phyloP scores from a whole-genome alignment of 23 tunicate species.

The Aplidium turbinatum region DNA sequence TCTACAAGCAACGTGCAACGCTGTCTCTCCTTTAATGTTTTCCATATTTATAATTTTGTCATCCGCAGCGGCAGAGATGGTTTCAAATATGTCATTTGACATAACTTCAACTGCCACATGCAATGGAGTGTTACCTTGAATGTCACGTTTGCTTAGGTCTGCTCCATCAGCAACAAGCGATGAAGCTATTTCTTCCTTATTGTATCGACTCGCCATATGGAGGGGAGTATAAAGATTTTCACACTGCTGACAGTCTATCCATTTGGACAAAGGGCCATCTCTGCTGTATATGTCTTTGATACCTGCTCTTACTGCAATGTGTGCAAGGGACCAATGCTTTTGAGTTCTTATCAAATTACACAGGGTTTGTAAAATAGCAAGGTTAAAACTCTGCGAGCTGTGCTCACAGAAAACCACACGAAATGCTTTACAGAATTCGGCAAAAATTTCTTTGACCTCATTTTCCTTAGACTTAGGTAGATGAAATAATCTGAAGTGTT shows the following conservation, averaged over 20 bases:
- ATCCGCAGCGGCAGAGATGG: too few relatives aligned
- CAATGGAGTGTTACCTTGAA: neutral
- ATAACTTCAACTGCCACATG: neutral
- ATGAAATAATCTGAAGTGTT: too few relatives aligned
- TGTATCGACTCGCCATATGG: neutral
- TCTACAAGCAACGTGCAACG: slow-evolving; percentile 56
- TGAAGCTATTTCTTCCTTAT: neutral
- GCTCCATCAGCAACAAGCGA: neutral
- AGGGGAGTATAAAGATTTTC: neutral
- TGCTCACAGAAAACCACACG: too few relatives aligned
- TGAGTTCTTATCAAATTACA: too few relatives aligned
- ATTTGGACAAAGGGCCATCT: neutral
- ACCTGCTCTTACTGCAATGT: too few relatives aligned
- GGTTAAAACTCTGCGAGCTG: too few relatives aligned
- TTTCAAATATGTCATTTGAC: neutral
- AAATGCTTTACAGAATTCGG: too few relatives aligned
- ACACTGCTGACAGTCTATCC: neutral
- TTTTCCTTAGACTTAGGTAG: too few relatives aligned
- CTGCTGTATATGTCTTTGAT: too few relatives aligned
- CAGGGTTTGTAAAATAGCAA: too few relatives aligned
- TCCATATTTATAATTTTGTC: slow-evolving; percentile 23
- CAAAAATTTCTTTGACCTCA: too few relatives aligned
- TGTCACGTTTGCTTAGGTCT: neutral
- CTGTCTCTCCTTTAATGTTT: slow-evolving; percentile 59
- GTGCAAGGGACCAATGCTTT: too few relatives aligned